Base-by-base conservation (phyloP, 2,888 invertebrate genomes). In the Malthinus seriepunctatus region DNA sequence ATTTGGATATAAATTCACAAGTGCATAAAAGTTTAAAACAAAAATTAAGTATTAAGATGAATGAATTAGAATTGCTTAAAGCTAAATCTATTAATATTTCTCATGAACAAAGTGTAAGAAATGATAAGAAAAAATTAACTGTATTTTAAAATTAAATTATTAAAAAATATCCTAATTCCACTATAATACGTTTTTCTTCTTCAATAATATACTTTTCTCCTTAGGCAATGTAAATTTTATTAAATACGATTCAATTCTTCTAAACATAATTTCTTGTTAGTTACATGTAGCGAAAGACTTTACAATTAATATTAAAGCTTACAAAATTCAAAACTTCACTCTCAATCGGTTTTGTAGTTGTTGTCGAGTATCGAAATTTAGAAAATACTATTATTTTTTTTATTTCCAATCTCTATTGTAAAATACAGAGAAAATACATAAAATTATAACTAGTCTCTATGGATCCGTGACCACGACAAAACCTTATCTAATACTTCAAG, bases 111-210 rank as follows among this genome's bases (percentile, higher is more conserved):
- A 84, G 80, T 67, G 81, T 85, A 44, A 82, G 92, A 63, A 88
- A 86, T 66, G 87, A 87, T 71, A 88, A 88, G 74, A 86, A 86
- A 67, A 91, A 91, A 79, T 81, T 92, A 79, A 85, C 87, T 42
- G 81, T 90, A 66, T 93, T 93, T 83, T 92, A 83, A 80, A 56
- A 12, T 11, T 42, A 15, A 49, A 46, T 47, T 32, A 11, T 51
- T 48, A 56, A 32, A 51, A 49, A 44, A 50, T 37, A 32, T n/a
- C n/a, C n/a, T n/a, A n/a, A n/a, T n/a, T n/a, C n/a, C n/a, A n/a
- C n/a, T n/a, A n/a, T n/a, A n/a, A n/a, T n/a, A n/a, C n/a, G n/a
- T n/a, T n/a, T n/a, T n/a, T n/a, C n/a, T n/a, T n/a, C n/a, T n/a
- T n/a, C n/a, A n/a, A n/a, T n/a, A n/a, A n/a, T n/a, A n/a, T n/a